A percentile compares a stretch with the other conserved stretches of the same genome.
Evolutionary conservation across 1,140 invertebrate genomes (phyloP).

Genomic region (Megalonaias nervosa): DNA sequence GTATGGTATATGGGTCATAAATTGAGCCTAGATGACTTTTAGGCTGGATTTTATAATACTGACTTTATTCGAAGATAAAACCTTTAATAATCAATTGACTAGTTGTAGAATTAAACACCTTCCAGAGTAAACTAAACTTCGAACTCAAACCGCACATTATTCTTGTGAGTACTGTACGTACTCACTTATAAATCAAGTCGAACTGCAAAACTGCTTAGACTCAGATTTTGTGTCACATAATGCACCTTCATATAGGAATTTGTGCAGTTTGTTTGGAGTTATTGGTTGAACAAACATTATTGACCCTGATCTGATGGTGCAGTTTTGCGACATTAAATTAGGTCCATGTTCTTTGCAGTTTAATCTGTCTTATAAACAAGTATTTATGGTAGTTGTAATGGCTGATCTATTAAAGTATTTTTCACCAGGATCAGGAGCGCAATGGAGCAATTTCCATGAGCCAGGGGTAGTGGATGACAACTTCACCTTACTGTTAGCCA

Average conservation of each 20-base stretch:
- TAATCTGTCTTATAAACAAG: background rate
- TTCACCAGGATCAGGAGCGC: conserved; percentile 48
- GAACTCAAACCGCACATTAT: background rate
- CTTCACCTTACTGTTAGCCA: conserved; percentile 59
- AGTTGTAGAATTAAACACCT: background rate
- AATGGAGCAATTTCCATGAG: conserved; percentile 57
- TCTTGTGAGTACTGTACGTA: background rate
- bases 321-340: no score
- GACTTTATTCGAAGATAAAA: no score
- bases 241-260: no score
- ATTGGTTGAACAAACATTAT: background rate
- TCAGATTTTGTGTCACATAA: no score
- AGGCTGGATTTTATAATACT: no score
- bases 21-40: no score
- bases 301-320: background rate
- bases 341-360: no score
- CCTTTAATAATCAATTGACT: background rate
- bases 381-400: no score
- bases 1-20: no score
- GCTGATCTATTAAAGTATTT: background rate
- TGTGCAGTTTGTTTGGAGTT: no score
- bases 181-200: no score
- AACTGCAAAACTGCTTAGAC: no score
- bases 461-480: conserved; percentile 64
- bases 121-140: background rate